These are phyloP conservation scores for Champsocephalus esox DNA, from an alignment of 2,797 vertebrate genomes.

Conservation along the genomic window DNA sequence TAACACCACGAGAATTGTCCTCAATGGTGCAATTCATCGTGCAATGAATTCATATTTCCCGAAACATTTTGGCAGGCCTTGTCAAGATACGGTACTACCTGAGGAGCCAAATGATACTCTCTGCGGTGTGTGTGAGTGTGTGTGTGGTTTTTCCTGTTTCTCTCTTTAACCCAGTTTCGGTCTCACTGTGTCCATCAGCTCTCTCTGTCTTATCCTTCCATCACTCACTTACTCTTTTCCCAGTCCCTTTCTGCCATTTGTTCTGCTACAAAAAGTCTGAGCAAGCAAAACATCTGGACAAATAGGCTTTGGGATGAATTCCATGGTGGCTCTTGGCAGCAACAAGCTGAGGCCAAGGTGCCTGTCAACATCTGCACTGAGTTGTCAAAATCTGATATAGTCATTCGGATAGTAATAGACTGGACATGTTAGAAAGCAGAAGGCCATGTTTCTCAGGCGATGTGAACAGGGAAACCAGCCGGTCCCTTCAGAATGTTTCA, in stretches of 20 bases:
- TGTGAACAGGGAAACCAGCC: slow-evolving; percentile 56
- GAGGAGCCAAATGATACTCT: slow-evolving; percentile 62
- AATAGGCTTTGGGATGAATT: slow-evolving; percentile 72
- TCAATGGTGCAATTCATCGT: slow-evolving; percentile 47
- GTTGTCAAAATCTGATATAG: slow-evolving; percentile 82
- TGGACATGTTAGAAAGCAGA: slow-evolving; percentile 72
- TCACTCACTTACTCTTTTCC: slow-evolving; percentile 20
- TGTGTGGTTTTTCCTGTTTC: slow-evolving; percentile 28
- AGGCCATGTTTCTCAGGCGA: slow-evolving; percentile 69
- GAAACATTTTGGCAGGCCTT: slow-evolving; percentile 54
- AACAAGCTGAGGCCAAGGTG: slow-evolving; percentile 53
- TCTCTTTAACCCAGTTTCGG: slow-evolving; percentile 14
- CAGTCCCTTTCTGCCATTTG: slow-evolving; percentile 32
- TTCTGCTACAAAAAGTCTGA: slow-evolving; percentile 55
- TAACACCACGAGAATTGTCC: slow-evolving; percentile 43
- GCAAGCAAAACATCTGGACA: slow-evolving; percentile 79
- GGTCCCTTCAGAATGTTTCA: slow-evolving; percentile 49
- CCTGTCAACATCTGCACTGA: slow-evolving; percentile 76
- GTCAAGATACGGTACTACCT: slow-evolving; percentile 54
- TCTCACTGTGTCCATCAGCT: slow-evolving; percentile 49
- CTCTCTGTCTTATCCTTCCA: slow-evolving; percentile 41
- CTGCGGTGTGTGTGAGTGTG: neutral
- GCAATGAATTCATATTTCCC: slow-evolving; percentile 67
- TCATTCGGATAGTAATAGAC: slow-evolving; percentile 76
- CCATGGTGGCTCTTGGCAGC: slow-evolving; percentile 76